Evolutionary conservation across 92 coral and sea anemone species (phyloP).

Genomic region (Diadumene lineata): DNA sequence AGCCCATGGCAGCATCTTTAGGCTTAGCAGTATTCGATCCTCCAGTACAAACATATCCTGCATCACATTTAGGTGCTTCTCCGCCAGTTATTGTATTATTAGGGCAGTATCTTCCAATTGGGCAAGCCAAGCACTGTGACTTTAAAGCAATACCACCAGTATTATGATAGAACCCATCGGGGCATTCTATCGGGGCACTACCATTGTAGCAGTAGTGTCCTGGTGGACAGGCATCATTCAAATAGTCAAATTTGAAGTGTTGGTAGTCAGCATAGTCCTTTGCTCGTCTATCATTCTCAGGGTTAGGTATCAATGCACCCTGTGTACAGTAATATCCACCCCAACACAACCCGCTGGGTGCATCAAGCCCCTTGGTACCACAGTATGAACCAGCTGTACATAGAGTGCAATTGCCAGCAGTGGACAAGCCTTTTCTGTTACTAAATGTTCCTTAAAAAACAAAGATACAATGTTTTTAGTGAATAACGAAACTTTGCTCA

Average conservation of each 20-base stretch:
- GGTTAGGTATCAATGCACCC: conserved; percentile 74
- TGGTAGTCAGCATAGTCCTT: conserved; percentile 29
- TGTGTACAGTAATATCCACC: conserved; percentile 91
- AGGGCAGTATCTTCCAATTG: conserved; percentile 90
- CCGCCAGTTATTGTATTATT: conserved; percentile 72
- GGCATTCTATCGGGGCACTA: conserved; percentile 75
- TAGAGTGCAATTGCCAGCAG: conserved; percentile 71
- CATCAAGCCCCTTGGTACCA: conserved; percentile 68
- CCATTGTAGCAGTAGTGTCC: conserved; percentile 91
- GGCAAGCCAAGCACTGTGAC: conserved; percentile 86
- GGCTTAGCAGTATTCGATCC: conserved; percentile 90
- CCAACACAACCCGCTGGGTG: conserved; percentile 79
- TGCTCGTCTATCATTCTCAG: conserved; percentile 72
- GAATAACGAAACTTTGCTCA: no score
- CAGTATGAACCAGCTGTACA: conserved; percentile 88
- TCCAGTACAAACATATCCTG: conserved; percentile 92
- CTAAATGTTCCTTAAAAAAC: conserved; percentile 72
- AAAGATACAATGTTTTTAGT: background rate
- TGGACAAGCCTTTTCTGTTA: conserved; percentile 61
- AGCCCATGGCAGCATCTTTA: conserved; percentile 75
- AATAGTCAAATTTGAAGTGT: conserved; percentile 66
- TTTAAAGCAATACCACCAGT: conserved; percentile 81
- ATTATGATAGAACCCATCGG: conserved; percentile 88
- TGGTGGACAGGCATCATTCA: conserved; percentile 96
- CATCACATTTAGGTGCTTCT: conserved; percentile 80